These are phyloP conservation scores for Odontothrips loti DNA, from an alignment of 2,888 invertebrate species.

Conservation along the genomic window DNA sequence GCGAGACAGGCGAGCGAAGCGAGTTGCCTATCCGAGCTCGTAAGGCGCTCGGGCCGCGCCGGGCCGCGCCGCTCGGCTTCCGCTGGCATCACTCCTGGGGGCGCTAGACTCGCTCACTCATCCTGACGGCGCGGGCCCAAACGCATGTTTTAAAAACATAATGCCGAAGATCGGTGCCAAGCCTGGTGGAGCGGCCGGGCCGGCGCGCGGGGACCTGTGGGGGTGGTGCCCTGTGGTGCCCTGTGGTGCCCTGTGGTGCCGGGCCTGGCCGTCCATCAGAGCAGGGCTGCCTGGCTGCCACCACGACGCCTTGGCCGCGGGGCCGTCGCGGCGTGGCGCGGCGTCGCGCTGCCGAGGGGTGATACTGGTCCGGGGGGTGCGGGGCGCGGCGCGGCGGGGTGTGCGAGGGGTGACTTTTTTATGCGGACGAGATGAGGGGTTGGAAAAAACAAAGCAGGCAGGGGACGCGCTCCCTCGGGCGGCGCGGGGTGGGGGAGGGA, in stretches of 20 bases:
- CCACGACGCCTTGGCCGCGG: neutral
- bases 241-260: too few relatives aligned
- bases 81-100: neutral
- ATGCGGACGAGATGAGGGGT: conserved; percentile 15
- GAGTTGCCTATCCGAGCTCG: too few relatives aligned
- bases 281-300: neutral
- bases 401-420: conserved; percentile 23
- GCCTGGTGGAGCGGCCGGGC: neutral
- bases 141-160: conserved; percentile 11
- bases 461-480: neutral
- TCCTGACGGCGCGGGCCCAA: neutral
- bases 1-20: too few relatives aligned
- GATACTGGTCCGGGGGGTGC: neutral
- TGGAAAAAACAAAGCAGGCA: conserved; percentile 18
- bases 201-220: neutral
- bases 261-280: too few relatives aligned
- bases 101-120: neutral
- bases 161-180: neutral
- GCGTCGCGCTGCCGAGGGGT: neutral
- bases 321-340: neutral
- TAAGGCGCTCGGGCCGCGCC: too few relatives aligned
- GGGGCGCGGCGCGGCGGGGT: neutral
- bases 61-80: too few relatives aligned
- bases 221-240: too few relatives aligned
- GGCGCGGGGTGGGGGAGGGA: neutral